Evolutionary conservation across 2,113 vertebrate genomes (phyloP).

Genomic region (Morphnarchus princeps): DNA sequence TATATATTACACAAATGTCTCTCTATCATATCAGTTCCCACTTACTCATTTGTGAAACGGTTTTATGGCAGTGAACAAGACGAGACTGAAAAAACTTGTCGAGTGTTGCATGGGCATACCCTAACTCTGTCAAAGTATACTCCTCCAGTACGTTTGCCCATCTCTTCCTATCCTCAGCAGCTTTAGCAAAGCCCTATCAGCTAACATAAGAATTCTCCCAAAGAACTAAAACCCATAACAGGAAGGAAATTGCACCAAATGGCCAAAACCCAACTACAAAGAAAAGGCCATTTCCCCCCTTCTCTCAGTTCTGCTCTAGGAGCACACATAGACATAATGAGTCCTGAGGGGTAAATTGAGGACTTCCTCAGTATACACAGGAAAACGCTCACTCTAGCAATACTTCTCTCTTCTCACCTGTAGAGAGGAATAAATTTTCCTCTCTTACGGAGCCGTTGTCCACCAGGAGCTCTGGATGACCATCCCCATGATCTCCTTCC

Average conservation of each 20-base stretch:
- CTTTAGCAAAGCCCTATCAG: neutral
- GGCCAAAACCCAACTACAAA: neutral
- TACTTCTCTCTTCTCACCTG: neutral
- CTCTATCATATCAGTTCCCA: neutral
- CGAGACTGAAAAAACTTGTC: neutral
- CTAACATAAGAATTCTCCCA: neutral
- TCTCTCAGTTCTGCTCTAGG: neutral
- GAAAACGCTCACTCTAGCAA: neutral
- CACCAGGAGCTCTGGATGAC: neutral
- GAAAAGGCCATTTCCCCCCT: neutral
- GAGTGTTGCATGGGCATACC: neutral
- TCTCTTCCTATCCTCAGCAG: neutral
- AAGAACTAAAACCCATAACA: neutral
- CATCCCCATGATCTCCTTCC: neutral
- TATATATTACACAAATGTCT: neutral
- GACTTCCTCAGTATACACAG: neutral
- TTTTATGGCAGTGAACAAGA: neutral
- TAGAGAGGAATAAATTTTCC: neutral
- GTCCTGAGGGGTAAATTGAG: neutral
- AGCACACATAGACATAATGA: neutral
- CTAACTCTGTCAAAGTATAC: neutral
- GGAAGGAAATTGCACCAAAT: neutral
- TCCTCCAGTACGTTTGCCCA: neutral
- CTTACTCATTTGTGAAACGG: neutral
- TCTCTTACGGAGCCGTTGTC: neutral